phyloP scores from a whole-genome alignment of 2,888 invertebrate genomes.

The Myopa tessellatipennis region DNA sequence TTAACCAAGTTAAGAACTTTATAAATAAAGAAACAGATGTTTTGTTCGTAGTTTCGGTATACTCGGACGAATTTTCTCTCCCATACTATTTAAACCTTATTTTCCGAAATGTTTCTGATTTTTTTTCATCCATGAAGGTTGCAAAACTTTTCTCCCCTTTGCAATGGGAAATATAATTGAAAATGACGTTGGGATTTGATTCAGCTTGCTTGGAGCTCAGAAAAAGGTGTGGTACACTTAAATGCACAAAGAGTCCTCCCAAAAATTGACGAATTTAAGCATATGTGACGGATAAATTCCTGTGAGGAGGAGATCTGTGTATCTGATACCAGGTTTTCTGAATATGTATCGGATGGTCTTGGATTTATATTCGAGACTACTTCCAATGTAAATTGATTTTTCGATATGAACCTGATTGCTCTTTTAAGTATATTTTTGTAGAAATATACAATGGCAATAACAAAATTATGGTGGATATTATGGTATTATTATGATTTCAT shows the following conservation, averaged over 20 bases:
- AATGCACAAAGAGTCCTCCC: background rate
- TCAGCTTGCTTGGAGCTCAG: background rate
- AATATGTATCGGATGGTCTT: conserved; percentile 7
- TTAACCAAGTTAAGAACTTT: no score
- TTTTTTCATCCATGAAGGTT: background rate
- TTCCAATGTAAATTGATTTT: background rate
- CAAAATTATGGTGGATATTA: background rate
- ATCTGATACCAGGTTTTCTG: background rate
- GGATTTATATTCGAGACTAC: conserved; percentile 6
- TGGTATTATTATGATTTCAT: background rate
- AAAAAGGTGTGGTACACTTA: background rate
- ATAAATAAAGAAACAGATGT: no score
- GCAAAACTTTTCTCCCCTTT: background rate
- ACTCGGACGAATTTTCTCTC: background rate
- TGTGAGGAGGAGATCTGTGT: background rate
- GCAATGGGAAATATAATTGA: background rate
- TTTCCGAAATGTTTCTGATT: background rate
- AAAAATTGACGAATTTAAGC: background rate
- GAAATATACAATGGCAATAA: background rate
- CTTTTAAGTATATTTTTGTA: background rate
- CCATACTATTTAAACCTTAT: background rate
- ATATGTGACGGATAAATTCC: background rate
- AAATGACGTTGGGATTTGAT: background rate
- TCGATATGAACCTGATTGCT: background rate
- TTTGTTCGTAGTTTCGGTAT: background rate